Evolutionary conservation across 2,113 vertebrate species (phyloP).

Genomic region (Microcebus jonahi): DNA sequence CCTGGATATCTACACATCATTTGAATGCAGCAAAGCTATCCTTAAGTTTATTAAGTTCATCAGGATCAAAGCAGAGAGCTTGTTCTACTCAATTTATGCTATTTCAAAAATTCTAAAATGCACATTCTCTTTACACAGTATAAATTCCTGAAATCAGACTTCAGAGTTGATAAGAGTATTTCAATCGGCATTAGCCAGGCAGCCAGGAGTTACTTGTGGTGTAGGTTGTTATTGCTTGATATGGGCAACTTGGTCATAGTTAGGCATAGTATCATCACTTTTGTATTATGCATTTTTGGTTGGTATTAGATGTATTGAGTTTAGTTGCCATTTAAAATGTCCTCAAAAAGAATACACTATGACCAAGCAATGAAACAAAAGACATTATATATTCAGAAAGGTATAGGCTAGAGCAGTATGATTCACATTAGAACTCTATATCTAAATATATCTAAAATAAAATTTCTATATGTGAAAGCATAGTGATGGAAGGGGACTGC

Average conservation of each 20-base stretch:
- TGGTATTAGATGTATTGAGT: neutral
- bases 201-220: neutral
- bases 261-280: neutral
- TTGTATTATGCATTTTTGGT: neutral
- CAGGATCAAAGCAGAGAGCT: neutral
- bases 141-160: neutral
- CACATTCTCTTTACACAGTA: neutral
- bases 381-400: neutral
- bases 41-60: neutral
- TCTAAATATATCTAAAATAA: neutral
- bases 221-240: neutral
- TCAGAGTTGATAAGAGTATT: neutral
- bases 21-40: neutral
- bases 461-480: neutral
- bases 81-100: neutral
- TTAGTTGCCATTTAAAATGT: conserved; percentile 1
- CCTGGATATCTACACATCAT: neutral
- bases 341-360: neutral
- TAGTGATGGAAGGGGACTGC: neutral
- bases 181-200: neutral
- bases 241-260: accelerated
- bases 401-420: neutral
- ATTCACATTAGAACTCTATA: neutral
- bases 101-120: neutral
- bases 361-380: neutral